These are phyloP conservation scores for Parazoanthus swiftii DNA, from an alignment of 92 coral and sea anemone genomes.

Conservation along the genomic window DNA sequence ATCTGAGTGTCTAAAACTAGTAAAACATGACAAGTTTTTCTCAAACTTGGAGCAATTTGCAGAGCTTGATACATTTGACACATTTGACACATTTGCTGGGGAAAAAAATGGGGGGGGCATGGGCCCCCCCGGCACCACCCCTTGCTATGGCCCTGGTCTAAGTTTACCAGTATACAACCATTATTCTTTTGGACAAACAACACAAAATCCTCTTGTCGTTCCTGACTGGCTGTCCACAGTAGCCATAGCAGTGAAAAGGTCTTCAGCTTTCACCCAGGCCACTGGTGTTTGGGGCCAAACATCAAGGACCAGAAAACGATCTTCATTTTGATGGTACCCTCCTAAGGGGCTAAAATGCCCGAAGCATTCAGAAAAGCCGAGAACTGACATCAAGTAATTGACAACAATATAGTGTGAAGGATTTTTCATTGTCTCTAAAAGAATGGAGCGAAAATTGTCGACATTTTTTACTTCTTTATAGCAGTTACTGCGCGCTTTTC, in stretches of 20 bases:
- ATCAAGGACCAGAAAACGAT: slow-evolving; percentile 58
- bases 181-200: slow-evolving; percentile 5
- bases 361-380: slow-evolving; percentile 8
- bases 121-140: no score
- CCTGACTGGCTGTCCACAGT: slow-evolving; percentile 49
- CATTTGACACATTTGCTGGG: no score
- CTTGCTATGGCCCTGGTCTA: no score
- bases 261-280: slow-evolving; percentile 57
- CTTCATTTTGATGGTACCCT: slow-evolving; percentile 51
- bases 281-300: slow-evolving; percentile 58
- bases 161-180: no score
- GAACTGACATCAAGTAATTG: slow-evolving; percentile 41
- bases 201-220: slow-evolving; percentile 63
- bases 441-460: slow-evolving; percentile 54
- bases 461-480: slow-evolving; percentile 9
- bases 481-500: not conserved
- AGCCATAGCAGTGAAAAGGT: slow-evolving; percentile 61
- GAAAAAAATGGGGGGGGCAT: no score
- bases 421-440: slow-evolving; percentile 47
- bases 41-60: no score
- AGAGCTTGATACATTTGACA: no score
- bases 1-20: no score
- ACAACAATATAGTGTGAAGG: slow-evolving; percentile 41
- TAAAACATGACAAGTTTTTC: no score
- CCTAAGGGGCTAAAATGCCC: slow-evolving; percentile 69